phyloP scores from a whole-genome alignment of 1,140 invertebrate genomes.

The Phocides pigmalion region DNA sequence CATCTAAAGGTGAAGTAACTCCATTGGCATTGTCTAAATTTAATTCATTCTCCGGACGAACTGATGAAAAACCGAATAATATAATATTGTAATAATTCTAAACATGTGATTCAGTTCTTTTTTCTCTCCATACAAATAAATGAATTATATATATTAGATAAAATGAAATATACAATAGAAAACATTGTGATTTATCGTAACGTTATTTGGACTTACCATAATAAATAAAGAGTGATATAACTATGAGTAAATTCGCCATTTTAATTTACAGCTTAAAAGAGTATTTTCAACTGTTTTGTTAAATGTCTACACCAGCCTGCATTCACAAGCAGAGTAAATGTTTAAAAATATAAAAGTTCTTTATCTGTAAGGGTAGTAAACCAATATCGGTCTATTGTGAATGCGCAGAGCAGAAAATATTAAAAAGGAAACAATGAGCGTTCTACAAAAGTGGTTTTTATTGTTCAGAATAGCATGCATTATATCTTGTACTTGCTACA shows the following conservation, averaged over 20 bases:
- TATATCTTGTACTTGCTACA: slow-evolving; percentile 5
- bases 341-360: slow-evolving; percentile 34
- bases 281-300: neutral
- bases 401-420: slow-evolving; percentile 58
- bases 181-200: no score
- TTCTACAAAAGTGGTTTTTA: slow-evolving; percentile 57
- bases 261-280: neutral
- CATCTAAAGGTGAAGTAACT: neutral
- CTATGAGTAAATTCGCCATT: slow-evolving; percentile 7
- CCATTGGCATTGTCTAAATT: neutral
- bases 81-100: no score
- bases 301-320: neutral
- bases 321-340: slow-evolving; percentile 8
- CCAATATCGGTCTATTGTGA: slow-evolving; percentile 62
- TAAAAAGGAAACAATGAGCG: slow-evolving; percentile 60
- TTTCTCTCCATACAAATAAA: no score
- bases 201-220: slow-evolving; percentile 4
- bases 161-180: no score
- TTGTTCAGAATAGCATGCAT: slow-evolving; percentile 47
- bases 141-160: no score
- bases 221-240: slow-evolving; percentile 1
- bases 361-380: slow-evolving; percentile 56
- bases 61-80: no score
- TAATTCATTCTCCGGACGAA: no score
- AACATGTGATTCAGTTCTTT: no score